Conservation (phyloP, 2,113 vertebrate genomes). For the Crotalus tigris region DNA sequence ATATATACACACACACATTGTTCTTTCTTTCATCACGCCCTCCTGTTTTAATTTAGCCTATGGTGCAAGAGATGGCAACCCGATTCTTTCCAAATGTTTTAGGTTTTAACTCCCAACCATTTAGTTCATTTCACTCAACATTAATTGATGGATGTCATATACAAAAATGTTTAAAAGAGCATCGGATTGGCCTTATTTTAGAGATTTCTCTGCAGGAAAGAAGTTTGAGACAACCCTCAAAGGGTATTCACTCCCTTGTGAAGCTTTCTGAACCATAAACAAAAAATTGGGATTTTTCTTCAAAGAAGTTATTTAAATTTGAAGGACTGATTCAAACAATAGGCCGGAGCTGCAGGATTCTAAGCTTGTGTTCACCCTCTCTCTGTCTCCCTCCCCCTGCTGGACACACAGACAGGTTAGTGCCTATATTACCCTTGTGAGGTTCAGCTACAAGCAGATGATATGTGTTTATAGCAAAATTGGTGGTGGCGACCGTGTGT, state of each 20-base stretch:
- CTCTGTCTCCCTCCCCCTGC: background rate
- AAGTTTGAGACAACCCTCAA: background rate
- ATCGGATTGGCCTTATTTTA: background rate
- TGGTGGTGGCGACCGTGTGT: conserved; percentile 10
- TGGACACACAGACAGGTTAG: background rate
- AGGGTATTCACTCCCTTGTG: background rate
- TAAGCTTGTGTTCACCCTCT: background rate
- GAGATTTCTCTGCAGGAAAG: background rate
- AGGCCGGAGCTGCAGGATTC: conserved; percentile 11
- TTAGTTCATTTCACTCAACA: background rate
- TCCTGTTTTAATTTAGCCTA: background rate
- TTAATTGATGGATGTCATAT: background rate
- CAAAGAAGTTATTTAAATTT: background rate
- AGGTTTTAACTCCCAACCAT: background rate
- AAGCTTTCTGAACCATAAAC: background rate
- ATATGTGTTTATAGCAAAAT: conserved; percentile 62
- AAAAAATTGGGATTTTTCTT: background rate
- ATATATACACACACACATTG: background rate
- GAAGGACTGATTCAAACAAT: fast-evolving
- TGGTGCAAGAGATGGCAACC: background rate
- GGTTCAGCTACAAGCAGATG: conserved; percentile 18
- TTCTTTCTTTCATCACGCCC: background rate
- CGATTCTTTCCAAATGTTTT: background rate
- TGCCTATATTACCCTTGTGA: background rate
- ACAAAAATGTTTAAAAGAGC: background rate